Evolutionary conservation across 1,140 invertebrate genomes (phyloP).

Genomic region (Laupala kohalensis): DNA sequence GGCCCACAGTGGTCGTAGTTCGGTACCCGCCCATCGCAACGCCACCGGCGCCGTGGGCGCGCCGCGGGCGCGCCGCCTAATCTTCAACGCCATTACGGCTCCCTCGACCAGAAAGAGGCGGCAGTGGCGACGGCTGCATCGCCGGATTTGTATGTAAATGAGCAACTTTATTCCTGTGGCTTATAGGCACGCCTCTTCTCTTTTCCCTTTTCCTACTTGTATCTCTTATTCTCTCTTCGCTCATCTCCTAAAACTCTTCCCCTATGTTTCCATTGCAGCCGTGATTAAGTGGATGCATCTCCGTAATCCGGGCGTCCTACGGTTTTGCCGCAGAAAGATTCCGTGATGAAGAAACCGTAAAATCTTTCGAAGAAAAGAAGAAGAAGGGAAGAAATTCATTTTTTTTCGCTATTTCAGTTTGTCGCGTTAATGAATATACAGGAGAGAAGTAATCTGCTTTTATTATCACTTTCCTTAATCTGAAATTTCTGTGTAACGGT

Average conservation of each 20-base stretch:
- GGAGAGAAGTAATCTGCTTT: neutral
- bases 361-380: neutral
- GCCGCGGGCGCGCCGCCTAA: no score
- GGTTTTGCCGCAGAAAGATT: no score
- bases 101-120: neutral
- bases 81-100: neutral
- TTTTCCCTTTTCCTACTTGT: neutral
- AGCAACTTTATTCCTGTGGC: neutral
- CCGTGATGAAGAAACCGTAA: no score
- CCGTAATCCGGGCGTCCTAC: no score
- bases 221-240: neutral
- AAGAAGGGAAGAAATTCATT: neutral
- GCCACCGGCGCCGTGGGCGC: no score
- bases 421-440: neutral
- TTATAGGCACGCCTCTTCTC: neutral
- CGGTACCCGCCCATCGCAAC: neutral
- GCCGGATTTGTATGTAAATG: neutral
- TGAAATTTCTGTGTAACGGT: neutral
- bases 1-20: neutral
- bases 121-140: no score
- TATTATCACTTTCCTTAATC: neutral
- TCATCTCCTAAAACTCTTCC: neutral
- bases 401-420: neutral
- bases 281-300: neutral
- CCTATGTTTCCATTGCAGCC: no score